phyloP scores from a whole-genome alignment of 2,113 vertebrate genomes.

The Cyanoderma ruficeps region DNA sequence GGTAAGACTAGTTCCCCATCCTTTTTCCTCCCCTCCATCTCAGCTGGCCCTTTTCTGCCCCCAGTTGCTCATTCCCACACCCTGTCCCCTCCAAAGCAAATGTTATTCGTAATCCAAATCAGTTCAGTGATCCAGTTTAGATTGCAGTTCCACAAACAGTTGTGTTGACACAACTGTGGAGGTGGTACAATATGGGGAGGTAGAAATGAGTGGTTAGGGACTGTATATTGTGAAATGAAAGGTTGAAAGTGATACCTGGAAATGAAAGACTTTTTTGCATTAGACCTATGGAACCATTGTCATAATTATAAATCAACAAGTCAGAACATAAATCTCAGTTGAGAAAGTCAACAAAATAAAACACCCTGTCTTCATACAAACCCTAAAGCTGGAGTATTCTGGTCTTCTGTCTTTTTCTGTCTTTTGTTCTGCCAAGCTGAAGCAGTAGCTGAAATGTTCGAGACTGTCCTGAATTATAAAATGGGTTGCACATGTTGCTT shows the following conservation, averaged over 20 bases:
- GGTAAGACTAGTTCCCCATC: not conserved
- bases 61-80: conserved; percentile 9
- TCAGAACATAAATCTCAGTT: not conserved
- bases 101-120: conserved; percentile 51
- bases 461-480: conserved; percentile 22
- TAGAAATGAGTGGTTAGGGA: not conserved
- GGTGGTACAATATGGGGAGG: conserved; percentile 12
- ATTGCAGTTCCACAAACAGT: conserved; percentile 45
- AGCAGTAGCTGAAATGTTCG: conserved; percentile 14
- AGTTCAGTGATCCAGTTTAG: conserved; percentile 47
- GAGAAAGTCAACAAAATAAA: conserved; percentile 15
- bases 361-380: not conserved
- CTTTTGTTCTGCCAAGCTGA: conserved; percentile 2
- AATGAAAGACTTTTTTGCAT: not conserved
- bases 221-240: conserved; percentile 13
- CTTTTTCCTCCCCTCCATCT: not conserved
- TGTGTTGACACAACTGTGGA: conserved; percentile 58
- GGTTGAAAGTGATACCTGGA: conserved; percentile 14
- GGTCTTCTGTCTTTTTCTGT: not conserved
- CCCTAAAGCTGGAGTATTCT: not conserved
- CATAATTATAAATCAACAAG: not conserved
- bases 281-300: not conserved
- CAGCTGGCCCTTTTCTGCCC: not conserved
- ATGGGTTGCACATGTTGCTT: conserved; percentile 8
- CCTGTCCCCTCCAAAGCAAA: conserved; percentile 34